These are phyloP conservation scores for Ceratoteleas bidentatus DNA, from an alignment of 1,140 invertebrate genomes.

Conservation along the genomic window DNA sequence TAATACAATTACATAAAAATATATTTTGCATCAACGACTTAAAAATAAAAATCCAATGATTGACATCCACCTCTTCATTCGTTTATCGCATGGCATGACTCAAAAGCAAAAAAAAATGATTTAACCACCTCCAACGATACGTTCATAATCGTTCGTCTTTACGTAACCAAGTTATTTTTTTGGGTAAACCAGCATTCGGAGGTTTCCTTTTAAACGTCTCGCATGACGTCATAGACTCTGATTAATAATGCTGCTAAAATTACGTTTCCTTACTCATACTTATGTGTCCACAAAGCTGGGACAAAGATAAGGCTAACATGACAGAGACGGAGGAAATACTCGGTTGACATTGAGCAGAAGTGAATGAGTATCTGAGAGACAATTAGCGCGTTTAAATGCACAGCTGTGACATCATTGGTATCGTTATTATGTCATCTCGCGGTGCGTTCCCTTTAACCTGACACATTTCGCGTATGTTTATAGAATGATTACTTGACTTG, in stretches of 20 bases:
- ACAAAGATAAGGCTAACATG: no score
- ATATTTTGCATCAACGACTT: no score
- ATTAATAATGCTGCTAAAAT: conserved; percentile 42
- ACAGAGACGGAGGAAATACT: background rate
- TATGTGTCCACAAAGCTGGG: background rate
- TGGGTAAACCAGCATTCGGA: conserved; percentile 18
- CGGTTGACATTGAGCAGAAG: conserved; percentile 41
- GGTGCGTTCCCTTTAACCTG: conserved; percentile 12
- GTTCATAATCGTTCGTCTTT: conserved; percentile 11
- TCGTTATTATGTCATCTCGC: conserved; percentile 49
- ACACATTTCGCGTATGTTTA: conserved; percentile 17
- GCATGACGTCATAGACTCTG: conserved; percentile 20
- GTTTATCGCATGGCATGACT: conserved; percentile 4
- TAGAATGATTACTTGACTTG: background rate
- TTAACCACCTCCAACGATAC: conserved; percentile 8
- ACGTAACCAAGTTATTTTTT: conserved; percentile 32
- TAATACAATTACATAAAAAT: no score
- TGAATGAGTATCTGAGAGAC: conserved; percentile 52
- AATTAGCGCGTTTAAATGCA: conserved; percentile 45
- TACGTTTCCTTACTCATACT: conserved; percentile 33
- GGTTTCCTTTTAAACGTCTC: conserved; percentile 28
- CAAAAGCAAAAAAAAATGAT: background rate
- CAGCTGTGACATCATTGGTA: conserved; percentile 49
- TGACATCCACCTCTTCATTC: background rate
- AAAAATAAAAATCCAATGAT: no score